Evolutionary conservation across 2,113 vertebrate genomes (phyloP), one percentile per base, ranked within the genome.

Genomic region (Sinocyclocheilus anophthalmus): DNA sequence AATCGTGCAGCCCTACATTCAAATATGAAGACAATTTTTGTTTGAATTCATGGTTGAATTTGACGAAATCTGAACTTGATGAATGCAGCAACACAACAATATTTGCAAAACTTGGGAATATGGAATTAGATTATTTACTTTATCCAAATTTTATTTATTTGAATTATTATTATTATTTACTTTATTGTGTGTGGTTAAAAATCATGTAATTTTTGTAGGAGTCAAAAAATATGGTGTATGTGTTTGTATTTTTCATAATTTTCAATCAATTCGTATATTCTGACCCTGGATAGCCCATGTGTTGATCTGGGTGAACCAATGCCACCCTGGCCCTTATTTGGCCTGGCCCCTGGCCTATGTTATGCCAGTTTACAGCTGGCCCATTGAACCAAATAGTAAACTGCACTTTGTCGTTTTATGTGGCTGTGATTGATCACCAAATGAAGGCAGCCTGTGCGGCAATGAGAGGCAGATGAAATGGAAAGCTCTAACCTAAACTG

Each of bases 381-480:
- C 86, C 67, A 42, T 75, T 63, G 81, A 84, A 85, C 73, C 65
- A 45, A 30, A 73, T 22, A 79, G 76, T 77, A 53, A 77, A 85
- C 84, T 77, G 70, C 73, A 85, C 84, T 59, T 61, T 76, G 81
- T 33, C 11, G 76, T 55, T 78, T 55, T 59, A 87, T 72, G 84
- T 76, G 70, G 45, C 30, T 11, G 37, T 85, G 72, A 85, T 85
- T 87, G 77, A 87, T 82, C 75, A 81, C 75, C 79, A 80, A 88
- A 85, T 87, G 73, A 84, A 72, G 48, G 72, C 50, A 90, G 77
- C 48, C 39, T 48, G 84, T 69, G 53, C 73, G 70, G 55, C 63
- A 78, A 84, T 84, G 59, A 11, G 20, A 57, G 39, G 76, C 59
- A 86, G 76, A 88, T 84, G 77, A 84, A 86, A 86, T 80, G 48